These are phyloP conservation scores for Carassius carassius DNA, from an alignment of 2,113 vertebrate species.

Conservation along the genomic window DNA sequence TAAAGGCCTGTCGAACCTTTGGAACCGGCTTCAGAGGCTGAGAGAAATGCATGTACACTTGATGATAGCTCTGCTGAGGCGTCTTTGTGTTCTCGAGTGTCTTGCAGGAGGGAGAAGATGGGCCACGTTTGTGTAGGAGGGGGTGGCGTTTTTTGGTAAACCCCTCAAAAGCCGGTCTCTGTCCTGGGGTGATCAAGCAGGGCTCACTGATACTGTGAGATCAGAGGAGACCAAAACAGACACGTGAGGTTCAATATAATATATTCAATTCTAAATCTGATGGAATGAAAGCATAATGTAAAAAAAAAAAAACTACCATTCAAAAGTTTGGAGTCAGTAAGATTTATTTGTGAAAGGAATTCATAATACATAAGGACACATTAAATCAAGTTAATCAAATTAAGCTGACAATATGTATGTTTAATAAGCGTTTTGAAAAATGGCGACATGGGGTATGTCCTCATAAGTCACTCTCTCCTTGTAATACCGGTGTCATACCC, in stretches of 20 bases:
- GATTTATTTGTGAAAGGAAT: neutral
- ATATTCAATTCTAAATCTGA: neutral
- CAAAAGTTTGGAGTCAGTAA: neutral
- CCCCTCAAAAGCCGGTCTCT: constrained; percentile 14
- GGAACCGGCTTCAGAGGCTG: constrained; percentile 61
- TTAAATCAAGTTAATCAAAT: neutral
- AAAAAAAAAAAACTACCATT: neutral
- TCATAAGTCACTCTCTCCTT: too few relatives aligned
- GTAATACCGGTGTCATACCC: too few relatives aligned
- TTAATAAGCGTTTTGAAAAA: too few relatives aligned
- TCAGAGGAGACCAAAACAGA: constrained; percentile 11
- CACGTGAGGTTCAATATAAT: neutral
- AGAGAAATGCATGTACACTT: constrained; percentile 70
- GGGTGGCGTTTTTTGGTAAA: constrained; percentile 32
- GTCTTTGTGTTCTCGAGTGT: constrained; percentile 7
- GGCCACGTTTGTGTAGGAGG: constrained; percentile 47
- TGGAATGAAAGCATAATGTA: neutral
- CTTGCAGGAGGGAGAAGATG: constrained; percentile 39
- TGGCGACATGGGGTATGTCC: too few relatives aligned
- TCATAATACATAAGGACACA: neutral
- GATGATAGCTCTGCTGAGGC: constrained; percentile 41
- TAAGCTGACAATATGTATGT: neutral
- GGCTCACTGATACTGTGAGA: constrained; percentile 66
- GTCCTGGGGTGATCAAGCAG: constrained; percentile 56
- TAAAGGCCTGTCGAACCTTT: constrained; percentile 50